A percentile compares a stretch with the other conserved stretches of the same genome.
phyloP scores from a whole-genome alignment of 2,113 vertebrate species.

The Campylomormyrus tamandua region DNA sequence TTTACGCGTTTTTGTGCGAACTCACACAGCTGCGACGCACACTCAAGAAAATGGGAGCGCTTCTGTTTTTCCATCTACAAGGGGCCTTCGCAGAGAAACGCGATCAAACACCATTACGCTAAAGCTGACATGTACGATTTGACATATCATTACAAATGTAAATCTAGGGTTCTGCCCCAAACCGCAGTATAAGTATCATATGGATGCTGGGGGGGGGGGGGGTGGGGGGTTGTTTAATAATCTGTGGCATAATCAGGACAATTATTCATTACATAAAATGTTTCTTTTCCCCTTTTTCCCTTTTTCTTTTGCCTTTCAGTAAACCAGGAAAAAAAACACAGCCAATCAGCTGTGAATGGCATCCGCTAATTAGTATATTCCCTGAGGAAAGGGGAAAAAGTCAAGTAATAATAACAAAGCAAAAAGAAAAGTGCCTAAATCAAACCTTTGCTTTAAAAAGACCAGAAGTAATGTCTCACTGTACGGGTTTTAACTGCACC shows the following conservation, averaged over 20 bases:
- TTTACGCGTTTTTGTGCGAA: slow-evolving; percentile 62
- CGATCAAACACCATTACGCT: neutral
- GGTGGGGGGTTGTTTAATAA: neutral
- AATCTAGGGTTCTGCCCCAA: neutral
- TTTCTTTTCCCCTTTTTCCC: neutral
- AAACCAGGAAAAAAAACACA: slow-evolving; percentile 74
- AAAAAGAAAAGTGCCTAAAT: slow-evolving; percentile 52
- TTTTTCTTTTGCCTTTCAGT: slow-evolving; percentile 53
- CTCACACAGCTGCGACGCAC: slow-evolving; percentile 45
- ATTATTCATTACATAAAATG: neutral
- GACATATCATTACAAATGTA: neutral
- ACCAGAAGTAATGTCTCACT: slow-evolving; percentile 28
- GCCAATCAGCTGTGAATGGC: slow-evolving; percentile 99
- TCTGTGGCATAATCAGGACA: neutral
- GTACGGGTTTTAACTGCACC: neutral
- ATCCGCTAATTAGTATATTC: slow-evolving; percentile 99
- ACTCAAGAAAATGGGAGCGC: neutral
- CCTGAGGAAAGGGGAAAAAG: slow-evolving; percentile 85
- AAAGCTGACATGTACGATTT: neutral
- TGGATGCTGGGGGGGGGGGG: neutral
- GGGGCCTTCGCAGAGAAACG: neutral
- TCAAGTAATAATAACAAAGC: slow-evolving; percentile 77
- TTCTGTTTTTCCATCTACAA: neutral
- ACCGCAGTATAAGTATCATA: neutral
- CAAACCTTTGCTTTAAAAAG: slow-evolving; percentile 45